Evolutionary conservation across 2,888 invertebrate species (phyloP), one percentile per base, ranked within the genome.

Genomic region (Caenorhabditis doughertyi): DNA sequence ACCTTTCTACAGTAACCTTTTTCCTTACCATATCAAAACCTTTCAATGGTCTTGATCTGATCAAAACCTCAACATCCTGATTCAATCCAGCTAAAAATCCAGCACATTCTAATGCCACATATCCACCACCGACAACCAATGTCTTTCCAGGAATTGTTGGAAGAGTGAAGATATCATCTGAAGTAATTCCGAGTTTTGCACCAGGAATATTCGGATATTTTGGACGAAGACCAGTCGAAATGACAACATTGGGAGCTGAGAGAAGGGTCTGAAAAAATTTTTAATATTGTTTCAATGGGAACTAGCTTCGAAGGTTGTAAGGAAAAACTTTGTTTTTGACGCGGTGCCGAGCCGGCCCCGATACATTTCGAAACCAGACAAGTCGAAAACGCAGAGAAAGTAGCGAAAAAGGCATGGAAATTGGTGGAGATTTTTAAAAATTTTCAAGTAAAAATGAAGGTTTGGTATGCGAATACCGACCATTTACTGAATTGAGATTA

Each of bases 71-170:
- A 53, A 92, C 92, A 44, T 93, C 92, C 67, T 90, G 87, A 9
- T 93, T 93, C 23, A 93, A 68, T 25, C 92, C 93, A 9, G 90
- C 89, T 32, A 94, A 91, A 88, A 94, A 94, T 18, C 94, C 94
- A 25, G 94, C 94, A 88, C 94, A 94, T 89, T 94, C 94, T 62
- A 94, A 90, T n/a, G 94, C 93, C 42, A 94, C 93, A 89, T 94
- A 94, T 44, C 85, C 82, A 32, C 47, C 94, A 18, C 94, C 94
- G 1, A 94, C 92, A 8, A 94, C 90, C 44, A 94, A 90, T 1
- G 94, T 94, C 86, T 93, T 93, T 1, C 94, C 94, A 3, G 87
- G 87, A n/a, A 71, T 74, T 23, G 93, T 88, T 2, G 91, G 88
- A 68, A 94, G 89, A 0, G 93, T 92, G 90, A 94, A 94, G 9